phyloP scores from a whole-genome alignment of 2,113 vertebrate genomes.

The Paracanthobrama guichenoti region DNA sequence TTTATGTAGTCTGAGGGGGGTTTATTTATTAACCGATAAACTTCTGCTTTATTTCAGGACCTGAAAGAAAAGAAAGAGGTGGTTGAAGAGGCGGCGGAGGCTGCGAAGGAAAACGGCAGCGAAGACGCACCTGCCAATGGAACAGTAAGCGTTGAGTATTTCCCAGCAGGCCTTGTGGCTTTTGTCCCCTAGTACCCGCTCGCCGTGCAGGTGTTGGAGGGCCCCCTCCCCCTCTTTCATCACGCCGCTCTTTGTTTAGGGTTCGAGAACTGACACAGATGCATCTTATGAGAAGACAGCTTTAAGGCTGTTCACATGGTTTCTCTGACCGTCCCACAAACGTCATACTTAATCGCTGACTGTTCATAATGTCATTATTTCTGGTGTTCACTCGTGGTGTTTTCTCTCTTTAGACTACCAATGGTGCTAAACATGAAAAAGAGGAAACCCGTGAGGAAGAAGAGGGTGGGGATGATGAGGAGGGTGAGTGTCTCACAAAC shows the following conservation, averaged over 20 bases:
- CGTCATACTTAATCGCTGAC: conserved; percentile 4
- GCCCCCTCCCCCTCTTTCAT: conserved; percentile 60
- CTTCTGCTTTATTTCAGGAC: conserved; percentile 66
- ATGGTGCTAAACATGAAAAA: conserved; percentile 68
- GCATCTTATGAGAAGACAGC: conserved; percentile 50
- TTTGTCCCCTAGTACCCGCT: conserved; percentile 68
- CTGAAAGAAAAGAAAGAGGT: conserved; percentile 83
- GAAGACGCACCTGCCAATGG: conserved; percentile 80
- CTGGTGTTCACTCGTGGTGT: conserved; percentile 31
- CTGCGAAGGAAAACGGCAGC: conserved; percentile 68
- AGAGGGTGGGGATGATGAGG: conserved; percentile 65
- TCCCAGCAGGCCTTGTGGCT: conserved; percentile 66
- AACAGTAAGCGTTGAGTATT: conserved; percentile 62
- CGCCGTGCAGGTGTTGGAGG: conserved; percentile 75
- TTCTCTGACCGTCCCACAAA: conserved; percentile 20
- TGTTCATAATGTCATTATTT: too few species aligned
- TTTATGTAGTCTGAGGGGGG: neutral
- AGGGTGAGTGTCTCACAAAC: conserved; percentile 56
- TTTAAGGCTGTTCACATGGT: neutral
- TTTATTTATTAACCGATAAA: conserved; percentile 1
- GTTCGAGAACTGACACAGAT: conserved; percentile 75
- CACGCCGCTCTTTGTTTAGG: conserved; percentile 71
- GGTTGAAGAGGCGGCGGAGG: conserved; percentile 64
- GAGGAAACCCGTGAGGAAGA: conserved; percentile 52
- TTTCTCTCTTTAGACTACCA: conserved; percentile 66